phyloP scores from a whole-genome alignment of 2,797 vertebrate genomes.

The Knipowitschia caucasica region DNA sequence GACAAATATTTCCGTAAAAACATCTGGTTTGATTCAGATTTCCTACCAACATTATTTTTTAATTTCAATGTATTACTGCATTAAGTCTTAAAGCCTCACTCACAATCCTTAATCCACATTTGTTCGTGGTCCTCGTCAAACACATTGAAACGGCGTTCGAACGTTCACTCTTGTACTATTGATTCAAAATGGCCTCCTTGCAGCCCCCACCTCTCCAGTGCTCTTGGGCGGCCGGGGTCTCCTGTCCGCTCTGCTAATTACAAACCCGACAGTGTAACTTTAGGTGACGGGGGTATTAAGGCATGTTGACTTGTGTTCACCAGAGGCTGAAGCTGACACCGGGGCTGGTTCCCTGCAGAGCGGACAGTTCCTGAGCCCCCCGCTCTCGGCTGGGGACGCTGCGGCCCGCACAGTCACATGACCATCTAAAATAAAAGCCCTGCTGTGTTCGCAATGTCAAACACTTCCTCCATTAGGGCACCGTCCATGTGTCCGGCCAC shows the following conservation, averaged over 20 bases:
- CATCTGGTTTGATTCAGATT: background rate
- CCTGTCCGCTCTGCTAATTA: conserved; percentile 63
- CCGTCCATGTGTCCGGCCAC: conserved; percentile 50
- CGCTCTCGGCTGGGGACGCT: conserved; percentile 57
- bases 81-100: too few relatives aligned
- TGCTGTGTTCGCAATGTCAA: conserved; percentile 73
- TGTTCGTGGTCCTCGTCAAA: too few relatives aligned
- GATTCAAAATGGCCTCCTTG: background rate
- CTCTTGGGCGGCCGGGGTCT: conserved; percentile 33
- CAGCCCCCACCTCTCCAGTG: conserved; percentile 13
- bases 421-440: conserved; percentile 69
- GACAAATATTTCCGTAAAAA: background rate
- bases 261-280: conserved; percentile 72
- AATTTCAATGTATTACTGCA: too few relatives aligned
- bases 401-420: conserved; percentile 56
- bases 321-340: conserved; percentile 67
- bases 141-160: background rate
- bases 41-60: too few relatives aligned
- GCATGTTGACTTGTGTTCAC: conserved; percentile 76
- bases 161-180: background rate
- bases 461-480: conserved; percentile 72
- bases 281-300: conserved; percentile 73
- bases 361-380: conserved; percentile 68
- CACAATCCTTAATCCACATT: too few relatives aligned
- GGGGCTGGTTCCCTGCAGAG: conserved; percentile 48